Conservation (phyloP, 2,888 invertebrate genomes). For the Parnassius glacialis region DNA sequence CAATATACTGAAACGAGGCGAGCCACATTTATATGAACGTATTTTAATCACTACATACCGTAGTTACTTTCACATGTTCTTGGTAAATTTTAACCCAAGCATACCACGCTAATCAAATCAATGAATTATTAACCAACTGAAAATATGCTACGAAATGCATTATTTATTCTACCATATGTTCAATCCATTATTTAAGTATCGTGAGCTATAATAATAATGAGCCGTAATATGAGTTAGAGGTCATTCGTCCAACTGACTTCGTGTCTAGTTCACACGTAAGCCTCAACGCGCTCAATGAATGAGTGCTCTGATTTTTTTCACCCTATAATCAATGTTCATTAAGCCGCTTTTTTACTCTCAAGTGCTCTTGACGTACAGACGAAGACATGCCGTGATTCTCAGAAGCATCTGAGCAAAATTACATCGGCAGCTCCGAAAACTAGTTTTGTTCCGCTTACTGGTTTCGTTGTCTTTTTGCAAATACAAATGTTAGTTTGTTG, state of each 20-base stretch:
- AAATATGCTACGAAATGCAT: background rate
- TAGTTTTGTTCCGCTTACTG: conserved; percentile 19
- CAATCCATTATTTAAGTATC: background rate
- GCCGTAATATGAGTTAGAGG: conserved; percentile 24
- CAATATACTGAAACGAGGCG: conserved; percentile 5
- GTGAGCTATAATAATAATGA: conserved; percentile 3
- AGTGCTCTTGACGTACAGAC: conserved; percentile 37
- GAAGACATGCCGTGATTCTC: conserved; percentile 45
- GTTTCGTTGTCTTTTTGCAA: conserved; percentile 9
- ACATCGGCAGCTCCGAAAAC: conserved; percentile 31
- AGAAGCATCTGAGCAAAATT: conserved; percentile 31
- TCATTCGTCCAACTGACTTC: conserved; percentile 28
- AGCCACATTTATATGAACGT: conserved; percentile 4
- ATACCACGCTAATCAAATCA: background rate
- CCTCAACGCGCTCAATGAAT: conserved; percentile 36
- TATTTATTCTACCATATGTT: background rate
- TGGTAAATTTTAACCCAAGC: conserved; percentile 16
- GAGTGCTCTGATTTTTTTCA: conserved; percentile 39
- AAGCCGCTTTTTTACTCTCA: conserved; percentile 41
- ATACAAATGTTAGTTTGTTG: conserved; percentile 30
- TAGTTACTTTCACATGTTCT: conserved; percentile 20
- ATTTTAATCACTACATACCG: conserved; percentile 18
- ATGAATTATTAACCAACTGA: background rate
- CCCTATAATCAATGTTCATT: conserved; percentile 43
- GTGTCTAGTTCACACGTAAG: conserved; percentile 28